Evolutionary conservation across 2,888 invertebrate genomes (phyloP), one percentile per base, ranked within the genome.

Genomic region (Digitonthophagus gazella): DNA sequence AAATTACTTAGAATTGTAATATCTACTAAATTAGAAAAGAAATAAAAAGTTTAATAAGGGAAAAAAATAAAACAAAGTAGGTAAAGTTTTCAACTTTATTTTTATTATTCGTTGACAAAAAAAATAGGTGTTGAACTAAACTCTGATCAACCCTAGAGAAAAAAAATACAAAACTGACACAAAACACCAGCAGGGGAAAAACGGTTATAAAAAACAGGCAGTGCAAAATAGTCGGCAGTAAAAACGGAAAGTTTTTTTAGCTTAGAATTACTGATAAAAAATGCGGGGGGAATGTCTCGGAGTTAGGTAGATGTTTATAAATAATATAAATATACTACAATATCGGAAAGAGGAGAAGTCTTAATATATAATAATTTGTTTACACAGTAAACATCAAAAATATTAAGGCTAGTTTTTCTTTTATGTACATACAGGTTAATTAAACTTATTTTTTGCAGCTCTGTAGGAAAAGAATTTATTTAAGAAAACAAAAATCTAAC

Each of bases 351-450:
- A 44, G 28, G 28, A 11, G n/a, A 19, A 19, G 61, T 61, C 28
- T 44, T 44, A 44, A 44, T 44, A 44, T 44, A n/a, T 61, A 20
- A 61, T 61, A 19, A 61, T 61, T 44, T 61, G 61, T 61, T 61
- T 61, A 61, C 61, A 61, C 19, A 61, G 61, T 61, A 61, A 61
- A 61, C 61, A 61, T 57, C 16, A 6, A 44, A 44, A 6, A 8
- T 57, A 15, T 8, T 57, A 57, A 5, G 16, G n/a, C n/a, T 61
- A 61, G 19, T 16, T 14, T 61, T 11, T 20, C 18, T 61, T 61
- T 18, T 61, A 61, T 20, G 20, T 19, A 61, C 18, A 16, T n/a
- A n/a, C n/a, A n/a, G n/a, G n/a, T n/a, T n/a, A n/a, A n/a, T n/a
- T n/a, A n/a, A n/a, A n/a, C n/a, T n/a, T n/a, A n/a, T n/a, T n/a